Conservation (phyloP, 2,888 invertebrate species). For the Agrilus mali region DNA sequence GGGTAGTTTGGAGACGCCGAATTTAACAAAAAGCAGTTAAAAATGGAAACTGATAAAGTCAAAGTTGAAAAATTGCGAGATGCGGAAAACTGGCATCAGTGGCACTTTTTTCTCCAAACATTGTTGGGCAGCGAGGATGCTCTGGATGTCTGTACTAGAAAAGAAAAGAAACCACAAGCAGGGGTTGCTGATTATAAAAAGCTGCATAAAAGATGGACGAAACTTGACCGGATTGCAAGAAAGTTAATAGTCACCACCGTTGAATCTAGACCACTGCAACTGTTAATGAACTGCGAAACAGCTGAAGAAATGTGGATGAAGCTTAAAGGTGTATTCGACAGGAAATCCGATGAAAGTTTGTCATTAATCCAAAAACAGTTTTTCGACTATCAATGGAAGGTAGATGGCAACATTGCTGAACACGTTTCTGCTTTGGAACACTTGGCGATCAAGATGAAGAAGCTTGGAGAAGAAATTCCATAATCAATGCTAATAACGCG, state of each 20-base stretch:
- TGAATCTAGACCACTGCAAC: constrained; percentile 11
- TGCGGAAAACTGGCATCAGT: no score
- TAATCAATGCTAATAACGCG: constrained; percentile 11
- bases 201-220: constrained; percentile 5
- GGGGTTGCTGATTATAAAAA: neutral
- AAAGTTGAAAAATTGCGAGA: no score
- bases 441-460: constrained; percentile 11
- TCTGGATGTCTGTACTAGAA: constrained; percentile 10
- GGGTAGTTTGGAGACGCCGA: neutral
- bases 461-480: constrained; percentile 10
- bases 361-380: constrained; percentile 14
- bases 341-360: constrained; percentile 13
- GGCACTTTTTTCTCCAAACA: constrained; percentile 11
- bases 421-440: constrained; percentile 14
- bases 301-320: constrained; percentile 16
- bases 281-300: constrained; percentile 9
- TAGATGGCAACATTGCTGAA: constrained; percentile 3
- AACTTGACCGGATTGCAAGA: constrained; percentile 12
- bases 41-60: no score
- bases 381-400: constrained; percentile 14
- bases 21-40: constrained; percentile 1
- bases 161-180: constrained; percentile 1
- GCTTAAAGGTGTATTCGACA: constrained; percentile 12
- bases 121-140: constrained; percentile 9
- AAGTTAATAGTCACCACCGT: constrained; percentile 15